Conservation (phyloP, 2,113 vertebrate species). For the Elaphurus davidianus region DNA sequence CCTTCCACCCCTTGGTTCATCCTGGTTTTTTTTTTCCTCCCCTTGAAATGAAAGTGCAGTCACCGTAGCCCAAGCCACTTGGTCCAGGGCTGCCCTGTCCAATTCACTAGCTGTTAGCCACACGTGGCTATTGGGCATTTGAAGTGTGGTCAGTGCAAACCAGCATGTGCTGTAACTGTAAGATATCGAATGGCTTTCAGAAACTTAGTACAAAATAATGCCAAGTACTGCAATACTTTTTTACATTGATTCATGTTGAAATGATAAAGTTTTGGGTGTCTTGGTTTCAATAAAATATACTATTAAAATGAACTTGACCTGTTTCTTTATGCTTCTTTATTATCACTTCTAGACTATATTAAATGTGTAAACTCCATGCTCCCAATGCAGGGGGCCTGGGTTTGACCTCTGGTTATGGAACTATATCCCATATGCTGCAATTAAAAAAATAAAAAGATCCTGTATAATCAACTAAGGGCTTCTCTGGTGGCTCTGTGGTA, state of each 20-base stretch:
- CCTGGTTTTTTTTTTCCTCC: background rate
- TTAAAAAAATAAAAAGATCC: background rate
- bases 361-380: background rate
- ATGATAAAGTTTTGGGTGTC: background rate
- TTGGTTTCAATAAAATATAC: background rate
- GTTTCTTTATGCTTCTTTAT: background rate
- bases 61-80: background rate
- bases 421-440: background rate
- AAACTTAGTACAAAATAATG: background rate
- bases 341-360: background rate
- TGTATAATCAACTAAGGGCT: background rate
- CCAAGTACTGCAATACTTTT: background rate
- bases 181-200: background rate
- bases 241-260: background rate
- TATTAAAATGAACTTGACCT: constrained; percentile 15
- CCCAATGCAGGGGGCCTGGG: background rate
- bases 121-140: background rate
- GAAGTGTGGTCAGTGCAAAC: background rate
- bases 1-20: background rate
- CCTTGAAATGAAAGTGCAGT: background rate
- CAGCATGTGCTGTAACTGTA: fast-evolving
- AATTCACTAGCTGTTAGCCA: background rate
- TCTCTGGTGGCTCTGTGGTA: background rate
- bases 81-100: background rate
- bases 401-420: background rate